phyloP scores from a whole-genome alignment of 2,113 vertebrate genomes.

The Sceloporus undulatus region DNA sequence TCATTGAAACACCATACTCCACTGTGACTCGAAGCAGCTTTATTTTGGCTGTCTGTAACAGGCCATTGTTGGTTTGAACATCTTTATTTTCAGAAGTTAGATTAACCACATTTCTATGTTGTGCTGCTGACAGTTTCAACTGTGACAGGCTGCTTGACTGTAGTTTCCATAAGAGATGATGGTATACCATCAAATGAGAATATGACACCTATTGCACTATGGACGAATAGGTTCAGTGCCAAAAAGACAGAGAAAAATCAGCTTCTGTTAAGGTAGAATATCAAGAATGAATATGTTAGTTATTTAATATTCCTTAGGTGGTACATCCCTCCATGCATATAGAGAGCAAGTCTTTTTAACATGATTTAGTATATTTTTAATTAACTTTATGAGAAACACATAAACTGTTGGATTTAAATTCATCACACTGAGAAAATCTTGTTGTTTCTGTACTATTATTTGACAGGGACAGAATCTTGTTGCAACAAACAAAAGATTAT shows the following conservation, averaged over 20 bases:
- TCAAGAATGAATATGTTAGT: not conserved
- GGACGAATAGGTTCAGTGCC: not conserved
- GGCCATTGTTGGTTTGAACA: not conserved
- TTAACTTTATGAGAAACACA: not conserved
- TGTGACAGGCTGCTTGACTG: not conserved
- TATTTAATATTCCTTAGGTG: not conserved
- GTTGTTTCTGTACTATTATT: not conserved
- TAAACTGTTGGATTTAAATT: not conserved
- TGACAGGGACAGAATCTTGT: not conserved
- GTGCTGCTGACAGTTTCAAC: not conserved
- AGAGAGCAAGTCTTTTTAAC: not conserved
- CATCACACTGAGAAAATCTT: too few relatives aligned
- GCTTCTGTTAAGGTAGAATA: not conserved
- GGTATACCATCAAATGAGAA: not conserved
- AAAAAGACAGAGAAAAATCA: not conserved
- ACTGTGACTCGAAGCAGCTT: too few relatives aligned
- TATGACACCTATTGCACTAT: constrained; percentile 1
- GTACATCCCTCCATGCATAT: not conserved
- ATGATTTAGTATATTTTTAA: not conserved
- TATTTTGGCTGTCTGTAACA: too few relatives aligned
- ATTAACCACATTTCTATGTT: not conserved
- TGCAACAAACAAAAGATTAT: not conserved
- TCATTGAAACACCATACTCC: too few relatives aligned
- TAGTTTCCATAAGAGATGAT: not conserved
- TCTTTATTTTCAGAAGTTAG: not conserved